phyloP scores from a whole-genome alignment of 1,140 invertebrate genomes.

The Polypedilum pembai region DNA sequence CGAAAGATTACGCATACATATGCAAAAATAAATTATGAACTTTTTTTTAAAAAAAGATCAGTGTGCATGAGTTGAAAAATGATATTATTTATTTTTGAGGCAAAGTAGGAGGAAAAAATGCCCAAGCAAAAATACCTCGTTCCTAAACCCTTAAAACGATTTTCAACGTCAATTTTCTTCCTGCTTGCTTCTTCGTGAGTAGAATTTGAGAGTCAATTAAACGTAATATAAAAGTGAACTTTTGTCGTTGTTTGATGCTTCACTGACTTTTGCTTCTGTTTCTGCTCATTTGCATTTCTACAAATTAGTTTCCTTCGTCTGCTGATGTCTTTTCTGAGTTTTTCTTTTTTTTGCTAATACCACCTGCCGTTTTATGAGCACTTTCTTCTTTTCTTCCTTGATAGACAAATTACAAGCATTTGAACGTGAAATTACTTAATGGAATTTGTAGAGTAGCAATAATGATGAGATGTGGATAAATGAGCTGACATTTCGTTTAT shows the following conservation, averaged over 20 bases:
- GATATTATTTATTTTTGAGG: slow-evolving; percentile 25
- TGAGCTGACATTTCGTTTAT: not conserved
- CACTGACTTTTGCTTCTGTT: slow-evolving; percentile 1
- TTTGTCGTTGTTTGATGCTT: slow-evolving; percentile 22
- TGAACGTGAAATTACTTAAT: slow-evolving; percentile 18
- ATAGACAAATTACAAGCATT: slow-evolving; percentile 22
- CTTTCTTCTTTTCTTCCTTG: not conserved
- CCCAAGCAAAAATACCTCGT: slow-evolving; percentile 1
- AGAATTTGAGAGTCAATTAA: slow-evolving; percentile 26
- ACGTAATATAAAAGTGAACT: slow-evolving; percentile 16
- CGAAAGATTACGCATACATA: no score
- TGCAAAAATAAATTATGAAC: no score
- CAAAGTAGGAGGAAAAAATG: not conserved
- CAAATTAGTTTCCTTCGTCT: slow-evolving; percentile 14
- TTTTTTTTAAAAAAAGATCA: no score
- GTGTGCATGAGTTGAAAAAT: slow-evolving; percentile 25
- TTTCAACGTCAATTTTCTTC: slow-evolving; percentile 11
- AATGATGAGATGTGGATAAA: not conserved
- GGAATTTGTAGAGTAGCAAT: not conserved
- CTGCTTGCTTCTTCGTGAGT: not conserved
- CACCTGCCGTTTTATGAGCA: slow-evolving; percentile 25
- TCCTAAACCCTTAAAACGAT: slow-evolving; percentile 13
- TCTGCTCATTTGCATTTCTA: slow-evolving; percentile 24
- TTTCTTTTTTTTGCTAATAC: not conserved
- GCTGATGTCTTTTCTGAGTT: not conserved